A percentile compares a stretch with the other conserved stretches of the same genome.
phyloP scores from a whole-genome alignment of 2,797 vertebrate genomes.

The Chlorospingus flavigularis region DNA sequence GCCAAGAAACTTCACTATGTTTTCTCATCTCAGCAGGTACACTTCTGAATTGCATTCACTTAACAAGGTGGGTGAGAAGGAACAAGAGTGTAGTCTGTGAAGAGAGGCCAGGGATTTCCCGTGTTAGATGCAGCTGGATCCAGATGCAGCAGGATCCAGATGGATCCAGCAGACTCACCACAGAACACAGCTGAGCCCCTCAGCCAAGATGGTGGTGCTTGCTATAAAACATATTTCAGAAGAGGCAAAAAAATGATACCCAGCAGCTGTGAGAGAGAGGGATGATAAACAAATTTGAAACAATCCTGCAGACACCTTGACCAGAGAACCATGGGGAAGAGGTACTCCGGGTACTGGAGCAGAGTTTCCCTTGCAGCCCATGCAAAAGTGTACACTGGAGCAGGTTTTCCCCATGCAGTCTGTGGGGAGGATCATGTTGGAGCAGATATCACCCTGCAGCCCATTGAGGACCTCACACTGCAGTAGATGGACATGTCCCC shows the following conservation, averaged over 20 bases:
- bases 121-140: background rate
- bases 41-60: background rate
- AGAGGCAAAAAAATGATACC: background rate
- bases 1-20: background rate
- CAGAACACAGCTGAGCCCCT: background rate
- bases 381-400: background rate
- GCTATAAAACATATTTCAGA: background rate
- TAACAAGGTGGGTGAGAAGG: background rate
- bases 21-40: background rate
- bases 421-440: accelerated
- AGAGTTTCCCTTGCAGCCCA: background rate
- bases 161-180: background rate
- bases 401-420: background rate
- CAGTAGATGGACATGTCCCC: background rate
- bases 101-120: background rate
- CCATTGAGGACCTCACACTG: accelerated
- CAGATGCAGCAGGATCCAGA: background rate
- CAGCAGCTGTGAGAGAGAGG: background rate
- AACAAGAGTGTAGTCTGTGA: background rate
- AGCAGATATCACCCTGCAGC: background rate
- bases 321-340: background rate
- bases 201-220: background rate
- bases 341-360: accelerated
- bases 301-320: accelerated
- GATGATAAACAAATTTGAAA: background rate